Evolutionary conservation across 2,797 vertebrate species (phyloP).

Genomic region (Diplodus puntazzo): DNA sequence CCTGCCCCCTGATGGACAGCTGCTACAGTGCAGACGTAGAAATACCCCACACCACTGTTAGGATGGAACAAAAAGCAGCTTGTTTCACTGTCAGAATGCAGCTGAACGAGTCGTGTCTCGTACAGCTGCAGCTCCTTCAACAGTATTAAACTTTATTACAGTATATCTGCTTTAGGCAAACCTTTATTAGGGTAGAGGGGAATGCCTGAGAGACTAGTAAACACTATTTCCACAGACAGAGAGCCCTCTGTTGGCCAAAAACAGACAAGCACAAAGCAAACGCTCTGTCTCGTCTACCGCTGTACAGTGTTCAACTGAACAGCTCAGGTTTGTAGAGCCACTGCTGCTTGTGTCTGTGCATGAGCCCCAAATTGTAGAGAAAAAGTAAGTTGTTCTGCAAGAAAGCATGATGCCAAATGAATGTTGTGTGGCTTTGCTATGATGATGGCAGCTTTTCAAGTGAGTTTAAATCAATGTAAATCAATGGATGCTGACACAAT

Average conservation of each 20-base stretch:
- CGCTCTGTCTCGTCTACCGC: background rate
- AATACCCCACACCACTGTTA: background rate
- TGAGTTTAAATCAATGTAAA: background rate
- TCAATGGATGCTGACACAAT: background rate
- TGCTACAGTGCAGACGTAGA: conserved; percentile 9
- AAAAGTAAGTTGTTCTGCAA: background rate
- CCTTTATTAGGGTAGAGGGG: conserved; percentile 13
- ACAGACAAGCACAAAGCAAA: conserved; percentile 5
- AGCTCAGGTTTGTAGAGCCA: too few relatives aligned
- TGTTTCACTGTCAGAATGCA: background rate
- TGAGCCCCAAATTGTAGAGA: background rate
- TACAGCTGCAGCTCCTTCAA: background rate
- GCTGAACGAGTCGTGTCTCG: conserved; percentile 10
- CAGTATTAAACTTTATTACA: conserved; percentile 35
- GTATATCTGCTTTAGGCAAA: conserved; percentile 16
- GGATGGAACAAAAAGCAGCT: background rate
- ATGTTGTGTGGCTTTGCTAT: background rate
- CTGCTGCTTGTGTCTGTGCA: too few relatives aligned
- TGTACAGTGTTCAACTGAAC: background rate
- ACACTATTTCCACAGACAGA: conserved; percentile 3
- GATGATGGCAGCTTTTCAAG: background rate
- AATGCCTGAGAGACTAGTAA: conserved; percentile 24
- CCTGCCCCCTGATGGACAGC: conserved; percentile 63
- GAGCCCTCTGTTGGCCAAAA: conserved; percentile 59
- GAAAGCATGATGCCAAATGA: background rate